Conservation (phyloP, 2,797 vertebrate species). For the Premnoplex brunnescens region DNA sequence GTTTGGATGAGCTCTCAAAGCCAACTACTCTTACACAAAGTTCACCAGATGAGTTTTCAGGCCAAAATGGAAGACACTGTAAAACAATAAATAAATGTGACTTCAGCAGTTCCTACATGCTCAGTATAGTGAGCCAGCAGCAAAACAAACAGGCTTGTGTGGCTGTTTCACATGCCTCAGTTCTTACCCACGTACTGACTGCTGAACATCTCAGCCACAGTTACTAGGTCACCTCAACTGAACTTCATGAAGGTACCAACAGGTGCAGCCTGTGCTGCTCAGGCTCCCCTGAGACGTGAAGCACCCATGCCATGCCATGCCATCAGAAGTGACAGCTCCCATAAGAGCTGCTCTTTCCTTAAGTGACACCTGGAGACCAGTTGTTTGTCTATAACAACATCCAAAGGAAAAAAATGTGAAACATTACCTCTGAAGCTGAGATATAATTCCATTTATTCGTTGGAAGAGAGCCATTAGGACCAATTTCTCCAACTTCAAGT, state of each 20-base stretch:
- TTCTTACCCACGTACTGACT: not conserved
- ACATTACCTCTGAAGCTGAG: slow-evolving; percentile 84
- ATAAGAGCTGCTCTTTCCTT: not conserved
- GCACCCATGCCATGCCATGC: fast-evolving
- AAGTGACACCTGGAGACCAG: not conserved
- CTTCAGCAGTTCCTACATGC: fast-evolving
- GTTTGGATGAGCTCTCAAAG: slow-evolving; percentile 82
- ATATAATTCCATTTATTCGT: slow-evolving; percentile 90
- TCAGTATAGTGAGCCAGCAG: not conserved
- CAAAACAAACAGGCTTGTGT: not conserved
- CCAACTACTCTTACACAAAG: slow-evolving; percentile 89
- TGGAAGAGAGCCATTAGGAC: slow-evolving; percentile 65
- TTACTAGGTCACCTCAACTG: not conserved
- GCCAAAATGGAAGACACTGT: slow-evolving; percentile 95
- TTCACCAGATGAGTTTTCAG: slow-evolving; percentile 84
- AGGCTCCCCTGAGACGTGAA: not conserved
- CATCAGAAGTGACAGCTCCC: not conserved
- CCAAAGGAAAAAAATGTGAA: not conserved
- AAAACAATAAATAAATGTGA: not conserved
- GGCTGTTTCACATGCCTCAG: not conserved
- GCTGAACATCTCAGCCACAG: not conserved
- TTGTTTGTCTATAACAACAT: not conserved
- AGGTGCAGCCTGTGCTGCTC: not conserved
- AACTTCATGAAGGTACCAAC: not conserved
- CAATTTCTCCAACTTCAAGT: slow-evolving; percentile 92